A percentile compares a stretch with the other conserved stretches of the same genome.
Evolutionary conservation across 2,888 invertebrate species (phyloP).

Genomic region (Drosophila hawaiiensis): DNA sequence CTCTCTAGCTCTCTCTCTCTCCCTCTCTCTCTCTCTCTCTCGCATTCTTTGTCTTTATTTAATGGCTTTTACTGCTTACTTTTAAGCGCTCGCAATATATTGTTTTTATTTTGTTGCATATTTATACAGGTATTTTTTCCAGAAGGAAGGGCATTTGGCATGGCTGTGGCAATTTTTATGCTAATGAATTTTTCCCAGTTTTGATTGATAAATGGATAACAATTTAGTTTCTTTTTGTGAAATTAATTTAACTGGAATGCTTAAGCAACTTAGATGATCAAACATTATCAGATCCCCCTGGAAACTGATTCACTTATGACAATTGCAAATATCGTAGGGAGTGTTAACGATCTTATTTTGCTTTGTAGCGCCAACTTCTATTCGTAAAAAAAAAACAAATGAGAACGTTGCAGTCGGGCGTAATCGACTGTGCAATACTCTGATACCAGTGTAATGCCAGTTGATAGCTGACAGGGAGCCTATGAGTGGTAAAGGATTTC

Average conservation of each 20-base stretch:
- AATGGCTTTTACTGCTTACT: conserved; percentile 7
- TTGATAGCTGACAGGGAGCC: background rate
- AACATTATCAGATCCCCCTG: background rate
- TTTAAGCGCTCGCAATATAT: background rate
- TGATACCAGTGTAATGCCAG: background rate
- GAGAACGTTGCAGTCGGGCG: background rate
- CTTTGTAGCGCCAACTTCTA: background rate
- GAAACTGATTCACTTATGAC: background rate
- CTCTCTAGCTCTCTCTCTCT: background rate
- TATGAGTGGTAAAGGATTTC: background rate
- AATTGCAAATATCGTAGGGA: background rate
- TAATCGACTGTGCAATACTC: background rate
- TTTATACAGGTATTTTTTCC: conserved; percentile 4
- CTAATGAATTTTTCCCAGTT: background rate
- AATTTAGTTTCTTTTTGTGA: background rate
- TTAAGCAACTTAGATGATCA: background rate
- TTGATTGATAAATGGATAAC: background rate
- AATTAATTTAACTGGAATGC: background rate
- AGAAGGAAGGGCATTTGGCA: background rate
- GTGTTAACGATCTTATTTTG: background rate
- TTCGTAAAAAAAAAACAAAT: background rate
- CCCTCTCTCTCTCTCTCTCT: background rate
- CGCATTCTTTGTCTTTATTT: conserved; percentile 17
- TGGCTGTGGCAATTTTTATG: background rate
- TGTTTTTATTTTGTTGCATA: conserved; percentile 22